Evolutionary conservation across 2,113 vertebrate species (phyloP).

Genomic region (Cebus imitator): DNA sequence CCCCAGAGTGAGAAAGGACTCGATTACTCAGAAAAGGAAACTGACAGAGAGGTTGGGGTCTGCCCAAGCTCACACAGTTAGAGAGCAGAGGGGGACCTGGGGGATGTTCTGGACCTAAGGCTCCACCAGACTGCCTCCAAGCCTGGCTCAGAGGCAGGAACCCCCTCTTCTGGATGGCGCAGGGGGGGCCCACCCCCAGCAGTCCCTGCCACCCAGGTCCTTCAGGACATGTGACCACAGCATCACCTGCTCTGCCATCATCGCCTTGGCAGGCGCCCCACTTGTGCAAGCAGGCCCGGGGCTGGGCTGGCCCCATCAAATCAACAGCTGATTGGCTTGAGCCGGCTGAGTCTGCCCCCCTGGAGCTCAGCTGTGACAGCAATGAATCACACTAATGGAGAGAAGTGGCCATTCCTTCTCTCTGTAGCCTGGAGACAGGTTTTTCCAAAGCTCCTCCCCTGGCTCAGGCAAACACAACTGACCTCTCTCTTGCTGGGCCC

Average conservation of each 20-base stretch:
- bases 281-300: background rate
- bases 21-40: background rate
- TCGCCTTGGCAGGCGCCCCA: background rate
- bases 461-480: conserved; percentile 42
- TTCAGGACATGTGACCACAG: background rate
- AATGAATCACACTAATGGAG: conserved; percentile 56
- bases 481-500: background rate
- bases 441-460: conserved; percentile 61
- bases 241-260: background rate
- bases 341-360: conserved; percentile 45
- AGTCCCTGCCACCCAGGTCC: background rate
- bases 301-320: background rate
- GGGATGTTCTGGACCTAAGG: background rate
- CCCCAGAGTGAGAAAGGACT: background rate
- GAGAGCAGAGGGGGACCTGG: background rate
- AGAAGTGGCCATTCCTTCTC: conserved; percentile 2
- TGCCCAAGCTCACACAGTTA: background rate
- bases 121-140: background rate
- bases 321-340: conserved; percentile 39
- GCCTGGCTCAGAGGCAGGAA: background rate
- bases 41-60: background rate
- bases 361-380: conserved; percentile 18
- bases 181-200: too few species aligned
- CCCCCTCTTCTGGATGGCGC: fast-evolving
- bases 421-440: conserved; percentile 65